Evolutionary conservation across 2,113 vertebrate genomes (phyloP).

Genomic region (Xiphias gladius): DNA sequence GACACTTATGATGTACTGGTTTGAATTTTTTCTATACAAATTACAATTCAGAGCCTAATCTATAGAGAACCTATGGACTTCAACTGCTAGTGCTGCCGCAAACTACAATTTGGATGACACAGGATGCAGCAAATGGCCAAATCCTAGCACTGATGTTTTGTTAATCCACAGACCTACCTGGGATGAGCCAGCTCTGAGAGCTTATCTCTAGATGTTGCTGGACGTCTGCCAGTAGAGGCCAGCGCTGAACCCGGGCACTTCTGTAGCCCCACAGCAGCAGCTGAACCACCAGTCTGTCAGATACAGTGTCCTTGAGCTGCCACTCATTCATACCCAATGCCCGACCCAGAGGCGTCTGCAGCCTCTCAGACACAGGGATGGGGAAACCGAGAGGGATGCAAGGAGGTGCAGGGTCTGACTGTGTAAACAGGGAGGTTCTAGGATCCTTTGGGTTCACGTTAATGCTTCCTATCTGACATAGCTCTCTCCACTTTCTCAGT

Average conservation of each 20-base stretch:
- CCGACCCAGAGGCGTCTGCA: conserved; percentile 73
- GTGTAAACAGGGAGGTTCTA: conserved; percentile 55
- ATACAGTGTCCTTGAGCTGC: conserved; percentile 50
- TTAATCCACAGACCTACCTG: conserved; percentile 52
- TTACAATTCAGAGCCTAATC: not conserved
- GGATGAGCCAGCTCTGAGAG: conserved; percentile 32
- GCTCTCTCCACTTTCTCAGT: conserved; percentile 84
- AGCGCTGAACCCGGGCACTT: conserved; percentile 60
- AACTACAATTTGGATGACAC: not conserved
- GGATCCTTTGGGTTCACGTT: conserved; percentile 78
- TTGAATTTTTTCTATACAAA: not conserved
- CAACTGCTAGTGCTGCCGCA: not conserved
- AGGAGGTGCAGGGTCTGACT: not conserved
- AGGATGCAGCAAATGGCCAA: not conserved
- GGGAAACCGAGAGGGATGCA: conserved; percentile 29
- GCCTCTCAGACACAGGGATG: conserved; percentile 69
- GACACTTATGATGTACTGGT: not conserved
- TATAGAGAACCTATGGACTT: not conserved
- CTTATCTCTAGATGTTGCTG: conserved; percentile 73
- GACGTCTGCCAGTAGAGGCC: conserved; percentile 85
- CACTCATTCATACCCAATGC: conserved; percentile 66
- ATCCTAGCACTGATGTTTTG: not conserved
- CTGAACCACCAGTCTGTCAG: conserved; percentile 69
- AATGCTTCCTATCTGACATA: conserved; percentile 80
- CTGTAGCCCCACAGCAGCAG: conserved; percentile 80